Evolutionary conservation across 2,113 vertebrate genomes (phyloP).

Genomic region (Hippotragus niger): DNA sequence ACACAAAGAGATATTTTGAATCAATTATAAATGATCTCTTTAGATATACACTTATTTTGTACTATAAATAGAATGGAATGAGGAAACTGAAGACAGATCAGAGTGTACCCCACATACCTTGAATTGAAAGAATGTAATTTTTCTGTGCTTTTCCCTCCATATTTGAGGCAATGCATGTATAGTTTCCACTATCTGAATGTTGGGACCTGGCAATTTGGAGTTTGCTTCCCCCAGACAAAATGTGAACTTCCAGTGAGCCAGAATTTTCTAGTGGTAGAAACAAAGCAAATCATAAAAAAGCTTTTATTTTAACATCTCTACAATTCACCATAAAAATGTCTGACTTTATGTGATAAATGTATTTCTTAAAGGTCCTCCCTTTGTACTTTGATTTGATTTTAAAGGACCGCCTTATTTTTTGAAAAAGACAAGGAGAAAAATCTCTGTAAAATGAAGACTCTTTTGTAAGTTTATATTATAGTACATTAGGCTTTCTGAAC

Average conservation of each 20-base stretch:
- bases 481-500: neutral
- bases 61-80: neutral
- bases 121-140: slow-evolving; percentile 89
- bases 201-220: slow-evolving; percentile 93
- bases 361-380: neutral
- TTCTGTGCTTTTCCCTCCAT: slow-evolving; percentile 91
- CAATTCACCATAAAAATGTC: neutral
- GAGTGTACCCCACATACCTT: slow-evolving; percentile 80
- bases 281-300: slow-evolving; percentile 4
- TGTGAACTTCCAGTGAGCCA: slow-evolving; percentile 90
- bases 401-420: neutral
- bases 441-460: neutral
- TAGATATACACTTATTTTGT: neutral
- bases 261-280: slow-evolving; percentile 84
- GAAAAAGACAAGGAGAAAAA: neutral
- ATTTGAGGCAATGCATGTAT: slow-evolving; percentile 92
- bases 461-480: neutral
- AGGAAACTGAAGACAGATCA: neutral
- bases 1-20: neutral
- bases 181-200: slow-evolving; percentile 88
- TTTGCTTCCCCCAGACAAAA: slow-evolving; percentile 94
- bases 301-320: neutral
- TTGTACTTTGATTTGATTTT: slow-evolving; percentile 14
- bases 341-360: neutral
- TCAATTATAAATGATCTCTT: neutral